Base-by-base conservation (phyloP, 2,797 vertebrate species). In the Delichon dasypus region DNA sequence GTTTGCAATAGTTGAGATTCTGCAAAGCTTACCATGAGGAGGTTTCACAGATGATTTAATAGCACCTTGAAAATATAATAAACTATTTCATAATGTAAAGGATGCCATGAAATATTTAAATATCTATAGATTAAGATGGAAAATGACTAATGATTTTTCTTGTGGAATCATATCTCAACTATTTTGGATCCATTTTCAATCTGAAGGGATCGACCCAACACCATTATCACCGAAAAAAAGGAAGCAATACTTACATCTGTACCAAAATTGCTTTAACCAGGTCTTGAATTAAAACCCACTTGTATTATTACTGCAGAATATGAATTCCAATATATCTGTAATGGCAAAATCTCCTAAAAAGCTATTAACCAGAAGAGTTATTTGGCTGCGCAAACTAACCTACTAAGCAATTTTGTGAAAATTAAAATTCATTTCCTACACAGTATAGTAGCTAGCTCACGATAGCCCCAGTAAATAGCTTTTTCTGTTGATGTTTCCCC, bases 341-440 rank as follows among this genome's bases (percentile, higher is more conserved):
- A 75, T 48, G 61, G 65, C 26, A 90, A 95, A 93, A 47, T 68
- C 88, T 58, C 45, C 45, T 61, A 29, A 55, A 95, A 95, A 95
- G 68, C 57, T 94, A 80, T 92, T 94, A 90, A 82, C 78, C n/a
- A 65, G 42, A 21, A 89, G 36, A 95, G 76, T 85, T 93, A 93
- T 83, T 93, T 91, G 84, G n/a, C 82, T 1, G 2, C 89, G 66
- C 27, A 91, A 94, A 89, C 47, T 48, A 86, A 61, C 70, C 27
- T 88, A 55, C 51, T 82, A 92, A 92, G 85, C 45, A 87, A 73
- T 87, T 94, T 57, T 80, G 17, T 1, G 16, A 93, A 92, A 96
- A 92, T 95, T 92, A 95, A 93, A 96, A 94, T 92, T 88, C 11
- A 89, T 91, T 91, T 94, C 80, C 62, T 71, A 62, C 60, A 84